phyloP scores from a whole-genome alignment of 2,888 invertebrate genomes.

The Zootermopsis nevadensis region DNA sequence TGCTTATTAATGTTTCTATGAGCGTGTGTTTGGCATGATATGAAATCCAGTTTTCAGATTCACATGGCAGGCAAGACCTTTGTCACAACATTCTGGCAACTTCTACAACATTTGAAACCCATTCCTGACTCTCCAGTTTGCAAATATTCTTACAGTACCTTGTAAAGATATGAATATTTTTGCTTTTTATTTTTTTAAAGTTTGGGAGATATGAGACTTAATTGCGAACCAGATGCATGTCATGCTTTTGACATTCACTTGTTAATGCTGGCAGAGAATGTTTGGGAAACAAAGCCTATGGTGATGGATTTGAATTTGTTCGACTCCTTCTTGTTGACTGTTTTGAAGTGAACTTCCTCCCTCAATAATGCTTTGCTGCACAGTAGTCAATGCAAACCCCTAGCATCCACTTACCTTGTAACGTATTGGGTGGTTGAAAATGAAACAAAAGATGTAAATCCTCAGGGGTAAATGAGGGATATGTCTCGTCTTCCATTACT shows the following conservation, averaged over 20 bases:
- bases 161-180: conserved; percentile 30
- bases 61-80: conserved; percentile 48
- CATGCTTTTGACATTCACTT: conserved; percentile 56
- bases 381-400: conserved; percentile 52
- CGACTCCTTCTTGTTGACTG: conserved; percentile 53
- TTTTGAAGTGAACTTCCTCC: conserved; percentile 52
- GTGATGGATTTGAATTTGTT: conserved; percentile 55
- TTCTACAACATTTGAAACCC: conserved; percentile 57
- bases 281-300: conserved; percentile 53
- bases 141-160: conserved; percentile 59
- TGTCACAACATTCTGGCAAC: conserved; percentile 67
- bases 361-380: conserved; percentile 53
- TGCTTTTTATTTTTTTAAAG: conserved; percentile 31
- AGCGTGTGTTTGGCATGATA: conserved; percentile 50
- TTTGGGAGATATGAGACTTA: conserved; percentile 45
- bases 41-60: conserved; percentile 27
- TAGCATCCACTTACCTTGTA: conserved; percentile 43
- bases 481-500: not conserved
- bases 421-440: conserved; percentile 21
- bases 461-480: no score
- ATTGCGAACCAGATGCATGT: conserved; percentile 53
- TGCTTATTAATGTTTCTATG: conserved; percentile 41
- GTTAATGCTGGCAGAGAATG: conserved; percentile 54
- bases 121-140: conserved; percentile 64
- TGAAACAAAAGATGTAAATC: not conserved